Evolutionary conservation across 2,113 vertebrate species (phyloP).

Genomic region (Pollachius pollachius): DNA sequence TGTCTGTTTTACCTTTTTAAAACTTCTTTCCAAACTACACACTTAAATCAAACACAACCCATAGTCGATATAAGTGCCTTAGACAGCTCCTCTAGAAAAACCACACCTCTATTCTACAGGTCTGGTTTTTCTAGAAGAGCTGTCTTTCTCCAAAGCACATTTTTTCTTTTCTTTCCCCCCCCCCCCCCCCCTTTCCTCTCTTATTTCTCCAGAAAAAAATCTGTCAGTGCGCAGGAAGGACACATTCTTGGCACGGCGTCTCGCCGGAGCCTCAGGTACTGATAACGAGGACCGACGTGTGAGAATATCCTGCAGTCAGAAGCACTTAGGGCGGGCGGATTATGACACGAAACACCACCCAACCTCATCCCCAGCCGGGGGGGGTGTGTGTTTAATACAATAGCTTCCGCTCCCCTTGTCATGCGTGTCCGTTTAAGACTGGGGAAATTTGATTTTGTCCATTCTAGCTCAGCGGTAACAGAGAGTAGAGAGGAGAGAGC

Average conservation of each 20-base stretch:
- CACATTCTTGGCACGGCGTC: neutral
- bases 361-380: neutral
- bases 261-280: neutral
- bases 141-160: neutral
- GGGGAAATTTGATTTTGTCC: constrained; percentile 3
- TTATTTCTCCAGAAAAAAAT: constrained; percentile 1
- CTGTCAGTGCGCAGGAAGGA: constrained; percentile 26
- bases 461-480: constrained; percentile 12
- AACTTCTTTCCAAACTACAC: no score
- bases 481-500: constrained; percentile 18
- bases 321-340: constrained; percentile 1
- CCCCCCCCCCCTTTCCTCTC: no score
- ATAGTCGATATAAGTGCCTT: neutral
- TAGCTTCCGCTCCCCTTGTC: constrained; percentile 22
- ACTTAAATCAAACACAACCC: no score
- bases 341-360: neutral
- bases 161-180: no score
- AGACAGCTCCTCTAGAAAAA: neutral
- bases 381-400: constrained; percentile 3
- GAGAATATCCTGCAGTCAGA: constrained; percentile 3
- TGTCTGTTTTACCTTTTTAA: no score
- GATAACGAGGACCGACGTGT: neutral
- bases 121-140: neutral
- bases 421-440: constrained; percentile 18
- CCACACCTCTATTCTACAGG: no score